These are phyloP conservation scores for Momotus momota DNA, from an alignment of 2,797 vertebrate genomes.

Conservation along the genomic window DNA sequence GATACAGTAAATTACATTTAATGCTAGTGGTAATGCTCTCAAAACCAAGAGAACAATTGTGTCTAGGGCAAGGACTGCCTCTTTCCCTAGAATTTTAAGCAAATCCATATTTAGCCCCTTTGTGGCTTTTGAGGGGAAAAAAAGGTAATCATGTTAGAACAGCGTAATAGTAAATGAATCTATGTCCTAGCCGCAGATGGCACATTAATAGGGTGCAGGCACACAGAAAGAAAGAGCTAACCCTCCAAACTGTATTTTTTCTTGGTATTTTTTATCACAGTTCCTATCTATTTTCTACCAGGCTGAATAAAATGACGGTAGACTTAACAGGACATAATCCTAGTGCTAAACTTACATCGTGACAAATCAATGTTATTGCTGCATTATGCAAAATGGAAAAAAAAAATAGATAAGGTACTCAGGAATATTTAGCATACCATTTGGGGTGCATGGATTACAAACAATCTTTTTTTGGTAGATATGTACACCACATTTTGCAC, in stretches of 20 bases:
- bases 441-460: not conserved
- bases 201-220: slow-evolving; percentile 28
- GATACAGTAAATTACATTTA: slow-evolving; percentile 70
- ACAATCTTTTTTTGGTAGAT: accelerated
- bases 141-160: slow-evolving; percentile 47
- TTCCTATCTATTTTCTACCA: not conserved
- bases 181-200: slow-evolving; percentile 46
- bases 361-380: not conserved
- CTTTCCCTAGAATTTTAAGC: slow-evolving; percentile 51
- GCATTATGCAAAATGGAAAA: not conserved
- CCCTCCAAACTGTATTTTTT: not conserved
- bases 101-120: slow-evolving; percentile 53
- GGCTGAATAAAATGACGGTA: not conserved
- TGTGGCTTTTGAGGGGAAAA: slow-evolving; percentile 2
- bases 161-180: slow-evolving; percentile 44
- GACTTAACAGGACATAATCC: not conserved
- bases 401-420: not conserved
- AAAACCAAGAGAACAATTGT: slow-evolving; percentile 61
- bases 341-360: not conserved
- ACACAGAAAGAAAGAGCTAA: not conserved
- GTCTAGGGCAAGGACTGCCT: slow-evolving; percentile 23
- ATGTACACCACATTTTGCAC: not conserved
- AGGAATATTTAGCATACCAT: not conserved
- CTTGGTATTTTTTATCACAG: not conserved
- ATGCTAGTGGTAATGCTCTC: slow-evolving; percentile 48